These are phyloP conservation scores for Ptilodon capucinus DNA, from an alignment of 2,888 invertebrate species.

Conservation along the genomic window DNA sequence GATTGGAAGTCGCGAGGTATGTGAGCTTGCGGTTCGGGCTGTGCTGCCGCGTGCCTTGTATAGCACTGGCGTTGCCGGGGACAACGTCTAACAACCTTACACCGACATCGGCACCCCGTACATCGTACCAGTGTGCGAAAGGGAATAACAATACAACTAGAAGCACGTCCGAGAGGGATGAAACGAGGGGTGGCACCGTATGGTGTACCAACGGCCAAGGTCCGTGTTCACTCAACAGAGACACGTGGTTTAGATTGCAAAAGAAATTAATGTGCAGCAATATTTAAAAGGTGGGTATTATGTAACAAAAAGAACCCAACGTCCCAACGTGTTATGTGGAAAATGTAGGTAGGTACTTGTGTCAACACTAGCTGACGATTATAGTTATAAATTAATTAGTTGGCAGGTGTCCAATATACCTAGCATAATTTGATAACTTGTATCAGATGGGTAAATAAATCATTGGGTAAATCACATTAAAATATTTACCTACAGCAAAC, in stretches of 20 bases:
- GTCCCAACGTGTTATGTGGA: too few species aligned
- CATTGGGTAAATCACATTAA: too few species aligned
- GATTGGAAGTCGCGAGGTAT: conserved; percentile 57
- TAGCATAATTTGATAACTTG: too few species aligned
- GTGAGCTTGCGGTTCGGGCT: conserved; percentile 44
- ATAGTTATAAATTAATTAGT: too few species aligned
- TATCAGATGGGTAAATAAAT: too few species aligned
- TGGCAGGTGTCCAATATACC: too few species aligned
- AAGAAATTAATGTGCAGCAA: too few species aligned
- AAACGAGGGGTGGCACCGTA: conserved; percentile 55
- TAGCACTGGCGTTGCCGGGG: conserved; percentile 72
- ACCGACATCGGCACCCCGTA: conserved; percentile 62
- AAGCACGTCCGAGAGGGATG: conserved; percentile 49
- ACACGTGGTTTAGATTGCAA: conserved; percentile 61
- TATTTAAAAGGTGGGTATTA: too few species aligned
- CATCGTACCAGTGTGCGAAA: conserved; percentile 51
- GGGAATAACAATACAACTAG: conserved; percentile 44
- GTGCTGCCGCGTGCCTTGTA: conserved; percentile 62
- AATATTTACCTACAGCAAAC: too few species aligned
- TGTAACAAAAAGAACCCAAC: too few species aligned
- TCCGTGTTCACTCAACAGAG: conserved; percentile 73
- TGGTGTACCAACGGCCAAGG: conserved; percentile 56
- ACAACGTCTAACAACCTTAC: conserved; percentile 76
- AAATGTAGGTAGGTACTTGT: too few species aligned
- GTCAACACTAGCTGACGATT: too few species aligned